Base-by-base conservation (phyloP, 1,140 invertebrate species). In the Lepidurus arcticus region DNA sequence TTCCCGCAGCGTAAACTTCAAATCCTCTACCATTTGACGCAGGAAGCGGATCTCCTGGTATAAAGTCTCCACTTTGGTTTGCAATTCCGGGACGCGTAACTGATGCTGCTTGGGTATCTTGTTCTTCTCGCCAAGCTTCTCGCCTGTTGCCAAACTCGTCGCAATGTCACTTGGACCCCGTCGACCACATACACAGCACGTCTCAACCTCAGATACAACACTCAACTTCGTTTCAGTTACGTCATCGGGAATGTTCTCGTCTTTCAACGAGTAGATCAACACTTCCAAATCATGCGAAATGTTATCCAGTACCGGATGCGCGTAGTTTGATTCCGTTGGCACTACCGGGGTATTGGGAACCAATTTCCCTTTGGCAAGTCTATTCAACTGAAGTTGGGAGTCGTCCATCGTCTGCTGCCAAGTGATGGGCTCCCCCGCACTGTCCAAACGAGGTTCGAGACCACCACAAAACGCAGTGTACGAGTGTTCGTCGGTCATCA, bases 401-500 rank as follows among this genome's bases (percentile, higher is more conserved):
- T 65, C n/a, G 0, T 65, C 53, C 53, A 65, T 65, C 4, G 53
- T 65, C 6, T 65, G 53, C 8, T 65, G 53, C 53, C 53, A 65
- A 21, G 53, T 65, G 21, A 65, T 65, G 53, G 53, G 53, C n/a
- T 65, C 53, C 13, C 53, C 53, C 16, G 53, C 53, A 65, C 53
- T 65, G 21, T 65, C 53, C 21, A 65, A 65, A 65, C 21, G 53
- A 21, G 53, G 53, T 65, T 65, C 53, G 53, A 65, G 53, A 65
- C 53, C 53, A 4, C 53, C 53, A 65, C 53, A 65, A 21, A 65
- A 65, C 13, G 53, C 53, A 13, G 53, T 65, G 53, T 65, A 65
- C 53, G 53, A 65, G 53, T 65, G 53, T 21, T 65, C 53, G 53
- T 65, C 53, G 13, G 53, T 65, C 53, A 65, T 65, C 53, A 65